phyloP scores from a whole-genome alignment of 2,797 vertebrate species.

The Pogoniulus pusillus region DNA sequence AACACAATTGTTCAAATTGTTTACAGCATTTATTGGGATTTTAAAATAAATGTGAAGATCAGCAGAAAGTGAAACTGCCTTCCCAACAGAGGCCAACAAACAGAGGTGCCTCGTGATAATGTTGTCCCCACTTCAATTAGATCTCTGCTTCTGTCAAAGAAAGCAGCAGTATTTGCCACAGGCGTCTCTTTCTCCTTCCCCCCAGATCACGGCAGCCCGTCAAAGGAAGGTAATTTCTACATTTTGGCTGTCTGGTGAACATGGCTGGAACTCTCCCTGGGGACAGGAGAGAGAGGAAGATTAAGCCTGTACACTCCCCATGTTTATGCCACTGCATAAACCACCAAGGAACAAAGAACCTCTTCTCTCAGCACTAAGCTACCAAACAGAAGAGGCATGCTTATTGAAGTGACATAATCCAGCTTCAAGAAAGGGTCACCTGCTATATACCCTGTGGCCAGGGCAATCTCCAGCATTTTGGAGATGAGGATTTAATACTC shows the following conservation, averaged over 20 bases:
- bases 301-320: not conserved
- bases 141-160: not conserved
- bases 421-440: not conserved
- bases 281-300: not conserved
- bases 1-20: not conserved
- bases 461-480: not conserved
- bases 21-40: not conserved
- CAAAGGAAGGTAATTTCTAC: not conserved
- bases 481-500: not conserved
- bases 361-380: not conserved
- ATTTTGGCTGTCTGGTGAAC: not conserved
- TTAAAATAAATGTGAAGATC: not conserved
- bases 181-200: not conserved
- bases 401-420: not conserved
- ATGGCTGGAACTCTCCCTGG: not conserved
- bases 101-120: not conserved
- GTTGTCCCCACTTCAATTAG: not conserved
- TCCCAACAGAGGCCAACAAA: not conserved
- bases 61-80: not conserved
- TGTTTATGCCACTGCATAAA: not conserved
- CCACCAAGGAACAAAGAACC: not conserved
- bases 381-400: fast-evolving
- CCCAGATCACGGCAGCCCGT: not conserved
- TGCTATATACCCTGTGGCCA: not conserved
- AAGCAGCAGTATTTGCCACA: not conserved